Base-by-base conservation (phyloP, 2,113 vertebrate species). In the Promerops cafer region DNA sequence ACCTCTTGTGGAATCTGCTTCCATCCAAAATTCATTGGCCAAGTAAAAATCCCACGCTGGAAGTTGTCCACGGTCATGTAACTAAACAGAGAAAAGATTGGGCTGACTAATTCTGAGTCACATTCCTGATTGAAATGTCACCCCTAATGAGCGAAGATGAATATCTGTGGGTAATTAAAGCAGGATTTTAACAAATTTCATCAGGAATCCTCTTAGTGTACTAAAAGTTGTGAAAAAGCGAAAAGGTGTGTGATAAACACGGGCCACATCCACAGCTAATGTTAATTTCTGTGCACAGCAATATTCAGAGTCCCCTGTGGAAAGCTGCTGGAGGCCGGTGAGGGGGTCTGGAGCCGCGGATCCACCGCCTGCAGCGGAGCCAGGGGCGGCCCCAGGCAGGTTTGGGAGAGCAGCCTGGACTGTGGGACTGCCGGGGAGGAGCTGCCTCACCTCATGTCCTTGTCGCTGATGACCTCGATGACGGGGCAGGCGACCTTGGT, bases 11-110 rank as follows among this genome's bases (percentile, higher is more conserved):
- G 97, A 89, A 99, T 97, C 12, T 98, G 96, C 64, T 88, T 99
- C 99, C 99, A 99, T 60, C 98, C 98, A 89, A 99, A 99, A 97
- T 99, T 99, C 98, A 99, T 98, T 14, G 99, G 99, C 99, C 99
- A 99, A 65, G 98, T 98, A 69, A 99, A 99, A 96, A 99, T 93
- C 23, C 99, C 99, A 96, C 99, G 98, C 89, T 99, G 99, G 97
- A 99, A 99, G 97, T 98, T 99, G 97, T 99, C 99, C 93, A 99
- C 99, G 4, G 99, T 98, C 98, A 99, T 98, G 71, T 99, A 99
- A 97, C 99, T 99, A 92, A 90, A 79, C 4, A 10, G 63, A 83
- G 47, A 64, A 42, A 84, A 95, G 76, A 87, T 30, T 1, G 2
- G 47, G 30, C 87, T 90, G 84, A 75, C 47, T 71, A 91, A 81